Evolutionary conservation across 2,888 invertebrate species (phyloP).

Genomic region (Alsophila aescularia): DNA sequence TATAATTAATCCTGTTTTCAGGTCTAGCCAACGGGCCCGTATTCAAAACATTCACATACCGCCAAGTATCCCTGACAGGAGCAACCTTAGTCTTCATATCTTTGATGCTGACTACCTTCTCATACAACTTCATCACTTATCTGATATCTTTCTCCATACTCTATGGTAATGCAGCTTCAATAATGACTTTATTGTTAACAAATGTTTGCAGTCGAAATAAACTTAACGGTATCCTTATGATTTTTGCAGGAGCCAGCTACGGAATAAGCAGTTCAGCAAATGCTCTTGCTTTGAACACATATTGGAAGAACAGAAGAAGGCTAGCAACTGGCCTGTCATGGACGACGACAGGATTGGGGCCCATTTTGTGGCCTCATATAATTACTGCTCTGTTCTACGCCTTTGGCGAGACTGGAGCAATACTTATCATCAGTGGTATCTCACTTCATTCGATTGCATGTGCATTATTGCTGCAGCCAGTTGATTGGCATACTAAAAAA

Average conservation of each 20-base stretch:
- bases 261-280: constrained; percentile 88
- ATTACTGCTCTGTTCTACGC: constrained; percentile 86
- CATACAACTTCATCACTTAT: constrained; percentile 86
- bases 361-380: constrained; percentile 89
- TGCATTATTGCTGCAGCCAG: constrained; percentile 88
- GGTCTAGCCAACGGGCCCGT: constrained; percentile 89
- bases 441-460: constrained; percentile 88
- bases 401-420: constrained; percentile 87
- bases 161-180: constrained; percentile 83
- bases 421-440: constrained; percentile 87
- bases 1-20: constrained; percentile 53
- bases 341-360: constrained; percentile 89
- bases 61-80: constrained; percentile 87
- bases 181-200: no score
- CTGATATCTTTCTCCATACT: constrained; percentile 87
- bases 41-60: constrained; percentile 87
- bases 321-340: constrained; percentile 89
- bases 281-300: constrained; percentile 89
- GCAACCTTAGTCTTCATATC: constrained; percentile 85
- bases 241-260: constrained; percentile 84
- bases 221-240: background rate
- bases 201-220: no score
- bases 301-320: constrained; percentile 88
- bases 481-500: constrained; percentile 88
- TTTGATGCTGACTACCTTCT: constrained; percentile 85